Evolutionary conservation across 2,797 vertebrate species (phyloP), one percentile per base, ranked within the genome.

Genomic region (Pachyuromys duprasi): DNA sequence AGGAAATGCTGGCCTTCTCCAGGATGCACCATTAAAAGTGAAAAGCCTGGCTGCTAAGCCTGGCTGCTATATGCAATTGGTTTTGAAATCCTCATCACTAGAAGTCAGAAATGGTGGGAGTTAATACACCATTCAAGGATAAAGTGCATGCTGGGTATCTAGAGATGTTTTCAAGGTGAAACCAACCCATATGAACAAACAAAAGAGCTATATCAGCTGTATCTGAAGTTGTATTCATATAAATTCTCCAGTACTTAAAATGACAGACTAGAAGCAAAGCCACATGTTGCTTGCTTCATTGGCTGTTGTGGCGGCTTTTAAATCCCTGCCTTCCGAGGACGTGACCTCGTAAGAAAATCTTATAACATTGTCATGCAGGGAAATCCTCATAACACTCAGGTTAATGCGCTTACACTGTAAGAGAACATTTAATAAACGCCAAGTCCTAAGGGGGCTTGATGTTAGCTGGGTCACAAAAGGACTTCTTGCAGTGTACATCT

Each of bases 271-370:
- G 94, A 97, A 97, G 88, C 91, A 93, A 93, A 97, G 94, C 95
- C 97, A 95, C 96, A 95, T 95, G 95, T 91, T 94, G 80, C 91
- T 81, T 20, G 84, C 91, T 90, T 75, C 94, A 57, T 8, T 92
- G 97, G 57, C 63, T 36, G 24, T 63, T 57, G 83, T 88, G 89
- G 84, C 63, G 74, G 95, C 49, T 95, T 95, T 89, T 94, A 97
- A 97, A 97, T 95, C 95, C 94, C 90, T 97, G 84, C 84, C 91
- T 96, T 95, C 92, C 86, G 80, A 94, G 96, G 96, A 97, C 95
- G 89, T 97, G 96, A 96, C 95, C 97, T 97, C 94, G 96, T 95
- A 90, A 97, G 93, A 93, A 97, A 98, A 96, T 93, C 89, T 96
- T 95, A 97, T 93, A 93, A 96, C 94, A 72, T 88, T 96, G 96